Conservation (phyloP, 1,140 invertebrate genomes). For the Heliconius nattereri region DNA sequence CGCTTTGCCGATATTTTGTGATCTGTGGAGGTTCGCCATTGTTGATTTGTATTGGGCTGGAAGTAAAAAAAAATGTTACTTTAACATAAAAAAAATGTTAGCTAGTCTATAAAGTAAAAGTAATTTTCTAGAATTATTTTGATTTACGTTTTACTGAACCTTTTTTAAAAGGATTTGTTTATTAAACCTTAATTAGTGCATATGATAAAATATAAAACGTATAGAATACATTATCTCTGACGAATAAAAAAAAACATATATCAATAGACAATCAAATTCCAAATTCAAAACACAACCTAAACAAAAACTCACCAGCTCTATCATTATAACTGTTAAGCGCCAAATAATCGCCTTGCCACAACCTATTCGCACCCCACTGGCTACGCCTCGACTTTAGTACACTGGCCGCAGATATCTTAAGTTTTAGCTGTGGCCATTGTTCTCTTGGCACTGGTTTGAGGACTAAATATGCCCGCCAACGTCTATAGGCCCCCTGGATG, state of each 20-base stretch:
- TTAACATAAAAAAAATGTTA: neutral
- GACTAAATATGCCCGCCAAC: slow-evolving; percentile 95
- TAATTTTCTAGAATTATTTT: no score
- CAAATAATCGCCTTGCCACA: slow-evolving; percentile 97
- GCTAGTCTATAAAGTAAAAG: no score
- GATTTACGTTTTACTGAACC: no score
- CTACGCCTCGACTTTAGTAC: slow-evolving; percentile 87
- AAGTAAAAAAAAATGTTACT: neutral
- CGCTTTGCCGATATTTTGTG: slow-evolving; percentile 49
- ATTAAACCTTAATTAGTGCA: no score
- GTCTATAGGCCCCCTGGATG: slow-evolving; percentile 85
- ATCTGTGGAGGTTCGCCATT: slow-evolving; percentile 62
- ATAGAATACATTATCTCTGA: no score
- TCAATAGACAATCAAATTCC: neutral
- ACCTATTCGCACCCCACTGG: slow-evolving; percentile 91
- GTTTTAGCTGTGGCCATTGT: slow-evolving; percentile 94
- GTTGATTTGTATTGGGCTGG: slow-evolving; percentile 83
- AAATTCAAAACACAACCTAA: neutral
- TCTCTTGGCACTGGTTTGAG: slow-evolving; percentile 90
- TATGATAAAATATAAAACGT: no score
- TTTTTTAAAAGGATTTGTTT: no score
- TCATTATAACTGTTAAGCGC: slow-evolving; percentile 89
- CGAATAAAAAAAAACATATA: no score
- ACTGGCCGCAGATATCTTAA: slow-evolving; percentile 90
- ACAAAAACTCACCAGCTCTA: slow-evolving; percentile 77